Base-by-base conservation (phyloP, 2,888 invertebrate species). In the Mantis religiosa region DNA sequence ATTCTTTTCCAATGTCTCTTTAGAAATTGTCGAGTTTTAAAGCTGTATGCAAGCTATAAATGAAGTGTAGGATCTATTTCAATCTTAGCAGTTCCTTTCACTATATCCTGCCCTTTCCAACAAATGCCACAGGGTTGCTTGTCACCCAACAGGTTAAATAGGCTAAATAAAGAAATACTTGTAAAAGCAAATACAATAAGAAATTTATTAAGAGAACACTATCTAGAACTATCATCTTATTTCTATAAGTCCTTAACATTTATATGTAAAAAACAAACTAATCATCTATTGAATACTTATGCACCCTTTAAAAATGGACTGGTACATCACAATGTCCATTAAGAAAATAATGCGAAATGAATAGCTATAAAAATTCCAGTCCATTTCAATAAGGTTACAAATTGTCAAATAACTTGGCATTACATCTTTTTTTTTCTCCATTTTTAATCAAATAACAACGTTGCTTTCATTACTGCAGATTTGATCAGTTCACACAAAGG, bases 231-330 rank as follows among this genome's bases (percentile, higher is more conserved):
- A 88, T 82, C 54, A 83, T 81, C 28, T 71, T 71, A 71, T 28
- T 87, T 81, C 71, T 84, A 88, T n/a, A 87, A 87, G 82, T 88
- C 71, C 71, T 88, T 84, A 84, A 88, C 71, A 84, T 28, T 15
- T 84, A 81, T 82, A 71, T 82, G 82, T 87, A 82, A 82, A 87
- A 88, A 84, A 28, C 71, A 28, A 87, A 87, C 87, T 88, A 84
- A 88, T 82, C 28, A 82, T n/a, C 87, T 87, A 87, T 27, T 87
- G 82, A 87, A 87, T 82, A 87, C 41, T 82, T 81, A 30, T 85
- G 85, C 85, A 87, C 34, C 87, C 87, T 82, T 81, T 84, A 30
- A 54, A 87, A 87, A 87, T 87, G 87, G 87, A 87, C 87, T 87
- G 87, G 81, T 14, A 87, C 34, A 87, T 87, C 87, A 87, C 87